phyloP scores from a whole-genome alignment of 2,888 invertebrate species.

The Ochropacha duplaris region DNA sequence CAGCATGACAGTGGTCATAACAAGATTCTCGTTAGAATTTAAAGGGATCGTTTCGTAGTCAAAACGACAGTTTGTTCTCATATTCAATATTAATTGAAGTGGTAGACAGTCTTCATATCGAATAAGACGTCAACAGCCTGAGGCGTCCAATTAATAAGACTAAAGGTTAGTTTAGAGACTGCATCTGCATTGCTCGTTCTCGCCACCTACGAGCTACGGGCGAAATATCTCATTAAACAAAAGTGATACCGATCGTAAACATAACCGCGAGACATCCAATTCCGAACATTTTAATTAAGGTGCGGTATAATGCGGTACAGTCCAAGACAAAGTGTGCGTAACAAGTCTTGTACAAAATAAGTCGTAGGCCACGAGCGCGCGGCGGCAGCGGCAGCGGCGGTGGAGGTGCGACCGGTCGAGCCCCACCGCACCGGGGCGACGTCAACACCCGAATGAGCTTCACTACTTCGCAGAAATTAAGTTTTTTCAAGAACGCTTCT shows the following conservation, averaged over 20 bases:
- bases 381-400: slow-evolving; percentile 1
- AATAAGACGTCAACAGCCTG: background rate
- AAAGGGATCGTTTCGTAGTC: background rate
- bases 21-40: background rate
- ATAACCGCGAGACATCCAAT: slow-evolving; percentile 59
- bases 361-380: slow-evolving; percentile 21
- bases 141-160: slow-evolving; percentile 2
- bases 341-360: slow-evolving; percentile 38
- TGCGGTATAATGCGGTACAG: slow-evolving; percentile 27
- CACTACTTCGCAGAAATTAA: slow-evolving; percentile 51
- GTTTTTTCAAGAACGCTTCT: slow-evolving; percentile 48
- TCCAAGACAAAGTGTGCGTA: slow-evolving; percentile 49
- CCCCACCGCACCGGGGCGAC: slow-evolving; percentile 4
- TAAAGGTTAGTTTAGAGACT: slow-evolving; percentile 19
- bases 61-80: background rate
- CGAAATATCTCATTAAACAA: slow-evolving; percentile 75
- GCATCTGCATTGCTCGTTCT: slow-evolving; percentile 30
- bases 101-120: background rate
- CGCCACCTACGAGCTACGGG: slow-evolving; percentile 42
- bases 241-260: slow-evolving; percentile 74
- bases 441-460: slow-evolving; percentile 12
- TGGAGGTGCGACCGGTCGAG: slow-evolving; percentile 16
- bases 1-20: background rate
- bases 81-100: background rate
- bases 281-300: slow-evolving; percentile 77